phyloP scores from a whole-genome alignment of 23 tunicate species.

The Diplosoma virens region DNA sequence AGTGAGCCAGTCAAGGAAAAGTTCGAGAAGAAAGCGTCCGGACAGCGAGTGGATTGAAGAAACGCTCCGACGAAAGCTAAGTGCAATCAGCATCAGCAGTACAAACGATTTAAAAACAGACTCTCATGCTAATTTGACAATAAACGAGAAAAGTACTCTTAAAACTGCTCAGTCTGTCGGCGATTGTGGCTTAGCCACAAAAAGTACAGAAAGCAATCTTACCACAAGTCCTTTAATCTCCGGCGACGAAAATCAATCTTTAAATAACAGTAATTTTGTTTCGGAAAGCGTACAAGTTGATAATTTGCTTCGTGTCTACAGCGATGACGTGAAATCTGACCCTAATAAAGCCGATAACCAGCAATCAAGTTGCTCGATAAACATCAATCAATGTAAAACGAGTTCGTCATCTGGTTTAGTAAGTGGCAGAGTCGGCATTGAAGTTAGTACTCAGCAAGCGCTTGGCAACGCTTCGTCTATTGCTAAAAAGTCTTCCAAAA shows the following conservation, averaged over 20 bases:
- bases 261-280: background rate
- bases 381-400: background rate
- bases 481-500: background rate
- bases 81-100: constrained; percentile 36
- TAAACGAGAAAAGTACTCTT: background rate
- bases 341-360: background rate
- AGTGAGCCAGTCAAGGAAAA: too few relatives aligned
- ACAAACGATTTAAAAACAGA: background rate
- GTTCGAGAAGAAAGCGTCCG: background rate
- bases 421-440: background rate
- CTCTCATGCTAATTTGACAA: background rate
- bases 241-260: background rate
- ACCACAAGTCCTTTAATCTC: too few relatives aligned
- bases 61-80: constrained; percentile 19
- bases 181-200: background rate
- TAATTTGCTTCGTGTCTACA: background rate
- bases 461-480: background rate
- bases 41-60: constrained; percentile 25
- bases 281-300: background rate
- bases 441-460: background rate
- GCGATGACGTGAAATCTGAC: background rate
- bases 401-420: background rate
- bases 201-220: background rate
- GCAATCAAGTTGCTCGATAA: background rate
- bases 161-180: background rate